These are phyloP conservation scores for Lordiphosa andalusiaca DNA, from an alignment of 2,888 invertebrate species.

Conservation along the genomic window DNA sequence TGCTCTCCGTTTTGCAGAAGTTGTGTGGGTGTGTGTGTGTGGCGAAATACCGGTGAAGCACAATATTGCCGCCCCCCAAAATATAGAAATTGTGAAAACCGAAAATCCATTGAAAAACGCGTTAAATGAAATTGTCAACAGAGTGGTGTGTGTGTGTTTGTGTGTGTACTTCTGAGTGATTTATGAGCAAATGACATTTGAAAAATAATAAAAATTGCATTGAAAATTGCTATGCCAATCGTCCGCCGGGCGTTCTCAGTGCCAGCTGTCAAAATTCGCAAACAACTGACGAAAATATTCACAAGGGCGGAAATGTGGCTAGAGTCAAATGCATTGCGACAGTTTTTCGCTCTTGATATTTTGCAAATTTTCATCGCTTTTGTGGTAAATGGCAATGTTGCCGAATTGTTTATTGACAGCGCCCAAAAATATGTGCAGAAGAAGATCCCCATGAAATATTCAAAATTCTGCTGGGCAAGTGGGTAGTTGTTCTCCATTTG, in stretches of 20 bases:
- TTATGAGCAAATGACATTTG: conserved; percentile 60
- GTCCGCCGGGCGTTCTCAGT: conserved; percentile 10
- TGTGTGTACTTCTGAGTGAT: conserved; percentile 44
- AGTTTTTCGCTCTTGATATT: conserved; percentile 42
- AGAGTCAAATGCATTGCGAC: conserved; percentile 36
- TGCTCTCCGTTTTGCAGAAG: neutral
- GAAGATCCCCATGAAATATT: conserved; percentile 20
- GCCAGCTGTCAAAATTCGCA: conserved; percentile 32
- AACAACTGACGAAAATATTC: conserved; percentile 24
- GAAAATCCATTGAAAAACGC: conserved; percentile 18
- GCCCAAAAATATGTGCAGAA: conserved; percentile 7
- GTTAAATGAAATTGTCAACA: conserved; percentile 45
- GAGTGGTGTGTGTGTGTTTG: conserved; percentile 9
- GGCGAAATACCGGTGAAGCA: neutral
- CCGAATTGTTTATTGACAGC: conserved; percentile 44
- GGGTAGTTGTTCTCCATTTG: neutral
- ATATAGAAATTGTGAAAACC: conserved; percentile 8
- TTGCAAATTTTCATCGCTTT: conserved; percentile 52
- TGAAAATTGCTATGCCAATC: conserved; percentile 50
- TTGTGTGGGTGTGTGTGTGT: conserved; percentile 2
- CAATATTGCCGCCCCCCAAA: neutral
- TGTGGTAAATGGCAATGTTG: conserved; percentile 41
- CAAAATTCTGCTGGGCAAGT: conserved; percentile 20
- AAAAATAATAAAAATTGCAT: conserved; percentile 56
- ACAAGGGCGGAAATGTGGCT: conserved; percentile 4